These are phyloP conservation scores for Athalia circularis DNA, from an alignment of 2,888 invertebrate genomes.

Conservation along the genomic window DNA sequence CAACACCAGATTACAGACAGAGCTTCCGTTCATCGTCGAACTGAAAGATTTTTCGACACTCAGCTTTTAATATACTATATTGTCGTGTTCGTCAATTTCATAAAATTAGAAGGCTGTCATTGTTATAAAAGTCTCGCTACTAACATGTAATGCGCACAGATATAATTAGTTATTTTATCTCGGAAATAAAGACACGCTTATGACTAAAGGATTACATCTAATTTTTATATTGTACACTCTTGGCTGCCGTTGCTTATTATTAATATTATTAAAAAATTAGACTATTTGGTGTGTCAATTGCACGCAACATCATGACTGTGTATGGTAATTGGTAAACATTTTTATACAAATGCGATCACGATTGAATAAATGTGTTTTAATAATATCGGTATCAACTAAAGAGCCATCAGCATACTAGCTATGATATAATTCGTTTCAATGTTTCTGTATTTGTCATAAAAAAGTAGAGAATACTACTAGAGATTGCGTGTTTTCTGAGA, in stretches of 20 bases:
- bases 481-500: constrained; percentile 19
- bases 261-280: constrained; percentile 58
- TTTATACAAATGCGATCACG: constrained; percentile 44
- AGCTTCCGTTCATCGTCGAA: not conserved
- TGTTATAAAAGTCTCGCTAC: constrained; percentile 26
- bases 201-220: constrained; percentile 54
- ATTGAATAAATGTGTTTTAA: constrained; percentile 30
- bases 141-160: constrained; percentile 38
- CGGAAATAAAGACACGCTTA: constrained; percentile 48
- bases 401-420: constrained; percentile 16
- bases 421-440: constrained; percentile 20
- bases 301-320: constrained; percentile 57
- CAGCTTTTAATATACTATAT: constrained; percentile 16
- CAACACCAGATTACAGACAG: not conserved
- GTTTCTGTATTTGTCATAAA: constrained; percentile 3
- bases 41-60: constrained; percentile 1
- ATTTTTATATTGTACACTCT: constrained; percentile 55
- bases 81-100: not conserved
- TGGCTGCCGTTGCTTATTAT: constrained; percentile 47
- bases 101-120: constrained; percentile 2
- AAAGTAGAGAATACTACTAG: constrained; percentile 7
- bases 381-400: constrained; percentile 18
- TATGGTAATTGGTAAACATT: constrained; percentile 47
- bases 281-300: constrained; percentile 61
- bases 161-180: constrained; percentile 28